A percentile compares a stretch with the other conserved stretches of the same genome.
These are phyloP conservation scores for Butorides virescens DNA, from an alignment of 2,113 vertebrate genomes.

Conservation along the genomic window DNA sequence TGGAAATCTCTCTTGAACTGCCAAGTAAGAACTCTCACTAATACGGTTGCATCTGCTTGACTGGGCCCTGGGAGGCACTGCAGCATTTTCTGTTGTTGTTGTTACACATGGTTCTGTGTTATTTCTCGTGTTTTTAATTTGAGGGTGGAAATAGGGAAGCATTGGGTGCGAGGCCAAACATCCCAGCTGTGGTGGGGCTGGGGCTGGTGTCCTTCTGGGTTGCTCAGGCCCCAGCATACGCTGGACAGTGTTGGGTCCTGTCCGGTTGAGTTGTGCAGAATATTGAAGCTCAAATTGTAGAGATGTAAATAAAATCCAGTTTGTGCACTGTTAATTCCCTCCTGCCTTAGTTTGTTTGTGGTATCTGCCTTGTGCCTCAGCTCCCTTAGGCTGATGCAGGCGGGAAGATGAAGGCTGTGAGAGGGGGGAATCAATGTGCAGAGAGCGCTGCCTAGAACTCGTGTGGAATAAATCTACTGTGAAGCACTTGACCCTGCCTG, in stretches of 20 bases:
- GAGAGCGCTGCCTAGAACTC: not conserved
- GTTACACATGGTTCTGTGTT: not conserved
- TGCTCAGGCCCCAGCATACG: too few species aligned
- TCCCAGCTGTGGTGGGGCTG: fast-evolving
- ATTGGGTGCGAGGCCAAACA: fast-evolving
- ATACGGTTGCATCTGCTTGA: too few species aligned
- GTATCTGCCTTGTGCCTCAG: not conserved
- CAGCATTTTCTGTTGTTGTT: fast-evolving
- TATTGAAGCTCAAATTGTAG: not conserved
- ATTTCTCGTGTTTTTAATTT: fast-evolving
- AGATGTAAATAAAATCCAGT: not conserved
- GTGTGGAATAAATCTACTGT: not conserved
- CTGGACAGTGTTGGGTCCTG: not conserved
- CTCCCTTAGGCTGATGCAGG: not conserved
- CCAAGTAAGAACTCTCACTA: not conserved
- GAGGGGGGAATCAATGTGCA: fast-evolving
- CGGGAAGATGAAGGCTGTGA: not conserved
- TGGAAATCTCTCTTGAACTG: not conserved
- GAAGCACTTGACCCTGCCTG: not conserved
- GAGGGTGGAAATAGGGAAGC: too few species aligned
- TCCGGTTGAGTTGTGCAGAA: not conserved
- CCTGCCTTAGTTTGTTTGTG: fast-evolving
- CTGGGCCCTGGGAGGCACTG: not conserved
- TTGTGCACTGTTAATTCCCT: not conserved
- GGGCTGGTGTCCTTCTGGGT: not conserved